Percentiles rank a stretch among this genome's conserved stretches.
These are phyloP conservation scores for Catharus ustulatus DNA, from an alignment of 2,797 vertebrate genomes.

Conservation along the genomic window DNA sequence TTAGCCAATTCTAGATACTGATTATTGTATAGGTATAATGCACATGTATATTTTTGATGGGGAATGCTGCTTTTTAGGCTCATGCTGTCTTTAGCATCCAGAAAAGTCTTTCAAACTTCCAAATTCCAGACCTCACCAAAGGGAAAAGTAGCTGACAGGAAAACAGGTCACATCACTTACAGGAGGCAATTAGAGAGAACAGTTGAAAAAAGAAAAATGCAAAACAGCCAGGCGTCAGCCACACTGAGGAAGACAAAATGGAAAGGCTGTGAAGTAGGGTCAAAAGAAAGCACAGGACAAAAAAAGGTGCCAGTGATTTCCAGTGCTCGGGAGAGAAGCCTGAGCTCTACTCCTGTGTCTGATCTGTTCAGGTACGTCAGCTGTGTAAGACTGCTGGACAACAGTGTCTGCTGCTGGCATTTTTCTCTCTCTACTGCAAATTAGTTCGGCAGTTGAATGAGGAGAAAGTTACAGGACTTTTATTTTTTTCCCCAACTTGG, in stretches of 20 bases:
- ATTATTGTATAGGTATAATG: background rate
- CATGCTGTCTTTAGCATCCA: background rate
- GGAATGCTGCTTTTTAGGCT: background rate
- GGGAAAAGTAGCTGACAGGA: background rate
- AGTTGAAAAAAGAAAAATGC: background rate
- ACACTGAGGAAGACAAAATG: background rate
- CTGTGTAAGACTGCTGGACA: background rate
- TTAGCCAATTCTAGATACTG: background rate
- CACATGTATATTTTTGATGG: background rate
- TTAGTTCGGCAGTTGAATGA: background rate
- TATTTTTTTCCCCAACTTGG: accelerated
- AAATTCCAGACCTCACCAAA: background rate
- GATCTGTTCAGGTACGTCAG: accelerated
- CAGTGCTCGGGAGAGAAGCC: background rate
- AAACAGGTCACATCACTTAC: background rate
- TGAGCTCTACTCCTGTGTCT: background rate
- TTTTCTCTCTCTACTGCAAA: background rate
- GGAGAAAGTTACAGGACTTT: background rate
- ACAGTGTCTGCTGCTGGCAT: background rate
- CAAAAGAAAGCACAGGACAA: background rate
- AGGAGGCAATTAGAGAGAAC: background rate
- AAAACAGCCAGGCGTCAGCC: background rate
- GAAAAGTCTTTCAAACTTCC: background rate
- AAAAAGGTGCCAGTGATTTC: background rate
- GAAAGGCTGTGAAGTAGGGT: background rate